These are phyloP conservation scores for Macrochelys suwanniensis DNA, from an alignment of 2,797 vertebrate genomes.

Conservation along the genomic window DNA sequence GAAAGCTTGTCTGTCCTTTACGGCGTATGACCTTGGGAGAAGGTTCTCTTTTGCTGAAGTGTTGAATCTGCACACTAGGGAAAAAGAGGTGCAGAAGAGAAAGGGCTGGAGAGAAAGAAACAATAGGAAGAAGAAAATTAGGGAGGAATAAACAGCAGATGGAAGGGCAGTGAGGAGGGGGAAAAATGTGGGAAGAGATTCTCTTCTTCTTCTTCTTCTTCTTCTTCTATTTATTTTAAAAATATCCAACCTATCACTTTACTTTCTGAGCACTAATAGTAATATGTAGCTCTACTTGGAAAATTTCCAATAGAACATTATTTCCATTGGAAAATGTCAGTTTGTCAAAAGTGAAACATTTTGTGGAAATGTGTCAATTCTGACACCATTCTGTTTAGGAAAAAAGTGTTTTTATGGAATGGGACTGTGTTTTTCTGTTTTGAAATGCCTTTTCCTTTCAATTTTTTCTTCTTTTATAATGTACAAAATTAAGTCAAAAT, in stretches of 20 bases:
- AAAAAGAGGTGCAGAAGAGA: neutral
- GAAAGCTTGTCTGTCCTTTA: neutral
- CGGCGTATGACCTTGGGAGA: neutral
- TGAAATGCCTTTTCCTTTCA: no score
- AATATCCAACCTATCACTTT: fast-evolving
- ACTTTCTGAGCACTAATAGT: neutral
- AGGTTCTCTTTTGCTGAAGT: neutral
- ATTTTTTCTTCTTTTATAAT: no score
- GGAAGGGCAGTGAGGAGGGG: neutral
- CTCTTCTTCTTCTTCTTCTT: neutral
- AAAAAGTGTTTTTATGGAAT: no score
- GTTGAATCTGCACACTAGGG: fast-evolving
- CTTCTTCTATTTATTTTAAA: neutral
- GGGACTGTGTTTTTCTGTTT: no score
- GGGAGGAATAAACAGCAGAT: neutral
- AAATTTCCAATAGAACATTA: no score
- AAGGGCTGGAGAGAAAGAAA: fast-evolving
- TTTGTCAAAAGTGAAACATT: no score
- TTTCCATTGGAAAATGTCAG: no score
- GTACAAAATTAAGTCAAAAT: no score
- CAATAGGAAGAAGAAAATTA: neutral
- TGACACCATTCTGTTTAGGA: no score
- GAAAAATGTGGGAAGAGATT: neutral
- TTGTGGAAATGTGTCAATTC: no score
- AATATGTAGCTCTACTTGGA: no score